Evolutionary conservation across 2,113 vertebrate genomes (phyloP), one percentile per base, ranked within the genome.

Genomic region (Pseudolaguvia tuberculata): DNA sequence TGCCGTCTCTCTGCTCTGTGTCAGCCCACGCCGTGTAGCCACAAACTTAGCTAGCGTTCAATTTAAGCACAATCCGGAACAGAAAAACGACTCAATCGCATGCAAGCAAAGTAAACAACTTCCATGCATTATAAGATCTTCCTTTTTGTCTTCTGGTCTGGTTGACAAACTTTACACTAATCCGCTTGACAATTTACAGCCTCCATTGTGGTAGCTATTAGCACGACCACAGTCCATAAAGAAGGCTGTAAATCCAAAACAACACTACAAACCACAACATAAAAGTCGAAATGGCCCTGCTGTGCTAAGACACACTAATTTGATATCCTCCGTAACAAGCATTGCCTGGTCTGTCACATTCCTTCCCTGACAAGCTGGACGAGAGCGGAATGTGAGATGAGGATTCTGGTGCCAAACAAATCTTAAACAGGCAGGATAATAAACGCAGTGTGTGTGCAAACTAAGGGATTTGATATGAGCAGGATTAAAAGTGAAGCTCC

Each of bases 231-330:
- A 79, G 80, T 76, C 80, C 77, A 84, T 77, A 78, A 42, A 78
- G 69, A 27, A 75, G 47, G 79, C 75, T 79, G 79, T 82, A 89
- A 87, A 87, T 84, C 79, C 78, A 78, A 79, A 81, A 76, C 47
- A 56, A 83, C 78, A 81, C 78, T 78, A 83, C 68, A 81, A 78
- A 78, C 67, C 66, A 27, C 50, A 75, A 81, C 78, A 80, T 79
- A 83, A 83, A 83, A 85, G 39, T 59, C 61, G 1, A 57, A 85
- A 79, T 45, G 70, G 70, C 31, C 70, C 45, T 53, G 79, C 45
- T 78, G 27, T 70, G 72, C 76, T 42, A 74, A 48, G 31, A 73
- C 80, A 75, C 57, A 79, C 70, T 86, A 82, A 85, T 85, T 79
- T 81, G 79, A 87, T 82, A 75, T 83, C 79, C 80, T 84, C 62